A percentile compares a stretch with the other conserved stretches of the same genome.
These are phyloP conservation scores for Tauraco hartlaubi DNA, from an alignment of 2,797 vertebrate species.

Conservation along the genomic window DNA sequence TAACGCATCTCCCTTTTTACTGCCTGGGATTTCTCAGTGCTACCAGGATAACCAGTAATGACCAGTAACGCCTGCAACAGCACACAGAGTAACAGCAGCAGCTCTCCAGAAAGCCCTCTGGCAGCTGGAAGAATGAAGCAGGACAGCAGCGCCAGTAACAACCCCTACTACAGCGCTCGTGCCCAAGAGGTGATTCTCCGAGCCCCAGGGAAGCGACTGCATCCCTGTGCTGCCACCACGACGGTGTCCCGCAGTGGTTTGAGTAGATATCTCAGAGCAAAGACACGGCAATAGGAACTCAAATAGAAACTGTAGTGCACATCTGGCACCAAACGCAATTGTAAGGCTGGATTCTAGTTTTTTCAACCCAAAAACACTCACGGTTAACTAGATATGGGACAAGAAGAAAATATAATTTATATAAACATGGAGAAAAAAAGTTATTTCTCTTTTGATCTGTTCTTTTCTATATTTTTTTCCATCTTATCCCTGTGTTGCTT, in stretches of 20 bases:
- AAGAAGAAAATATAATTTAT: not conserved
- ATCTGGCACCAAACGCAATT: not conserved
- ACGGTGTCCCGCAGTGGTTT: rapidly evolving
- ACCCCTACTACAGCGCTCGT: rapidly evolving
- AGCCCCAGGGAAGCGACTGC: rapidly evolving
- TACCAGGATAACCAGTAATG: not conserved
- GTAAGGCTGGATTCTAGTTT: not conserved
- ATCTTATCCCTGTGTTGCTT: not conserved
- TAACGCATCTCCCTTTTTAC: not conserved
- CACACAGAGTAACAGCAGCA: not conserved
- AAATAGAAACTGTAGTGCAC: rapidly evolving
- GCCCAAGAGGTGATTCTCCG: not conserved
- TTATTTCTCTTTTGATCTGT: not conserved
- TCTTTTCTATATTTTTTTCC: not conserved
- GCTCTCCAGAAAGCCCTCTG: not conserved
- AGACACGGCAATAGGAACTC: not conserved
- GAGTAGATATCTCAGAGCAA: rapidly evolving
- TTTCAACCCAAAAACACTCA: not conserved
- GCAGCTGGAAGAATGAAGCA: not conserved
- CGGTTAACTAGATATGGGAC: not conserved
- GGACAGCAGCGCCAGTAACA: not conserved
- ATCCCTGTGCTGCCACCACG: not conserved
- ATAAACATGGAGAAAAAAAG: not conserved
- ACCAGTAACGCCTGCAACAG: not conserved
- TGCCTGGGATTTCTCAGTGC: not conserved